A percentile compares a stretch with the other conserved stretches of the same genome.
Evolutionary conservation across 37 sponge, comb jelly and placozoan species (phyloP).

Genomic region (Tethya wilhelma): DNA sequence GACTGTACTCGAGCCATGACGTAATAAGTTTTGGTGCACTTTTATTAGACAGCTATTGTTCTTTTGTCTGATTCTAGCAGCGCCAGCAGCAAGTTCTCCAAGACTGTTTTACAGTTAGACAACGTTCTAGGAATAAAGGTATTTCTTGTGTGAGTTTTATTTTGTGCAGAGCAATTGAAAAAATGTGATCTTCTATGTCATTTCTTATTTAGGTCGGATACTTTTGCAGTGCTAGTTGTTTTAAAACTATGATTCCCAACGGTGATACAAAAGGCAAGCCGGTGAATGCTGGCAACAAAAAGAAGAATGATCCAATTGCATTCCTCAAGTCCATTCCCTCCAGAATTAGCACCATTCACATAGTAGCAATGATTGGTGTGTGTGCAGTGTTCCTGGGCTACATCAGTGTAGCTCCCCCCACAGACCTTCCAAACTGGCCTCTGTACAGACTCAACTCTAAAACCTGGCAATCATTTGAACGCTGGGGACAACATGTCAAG

Average conservation of each 20-base stretch:
- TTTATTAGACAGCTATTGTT: constrained; percentile 26
- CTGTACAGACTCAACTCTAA: constrained; percentile 69
- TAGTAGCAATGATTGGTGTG: constrained; percentile 36
- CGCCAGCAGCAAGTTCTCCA: background rate
- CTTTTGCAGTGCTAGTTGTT: background rate
- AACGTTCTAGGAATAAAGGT: background rate
- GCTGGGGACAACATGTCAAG: constrained; percentile 68
- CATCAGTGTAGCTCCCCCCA: constrained; percentile 80
- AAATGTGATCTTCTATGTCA: no score
- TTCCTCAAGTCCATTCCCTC: constrained; percentile 25
- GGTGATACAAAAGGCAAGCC: background rate
- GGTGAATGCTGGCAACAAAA: background rate
- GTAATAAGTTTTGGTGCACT: constrained; percentile 30
- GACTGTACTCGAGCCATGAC: background rate
- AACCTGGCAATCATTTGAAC: constrained; percentile 79
- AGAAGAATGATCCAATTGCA: background rate
- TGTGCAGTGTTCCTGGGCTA: constrained; percentile 72
- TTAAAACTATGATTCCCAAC: constrained; percentile 27
- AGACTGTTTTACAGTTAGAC: background rate
- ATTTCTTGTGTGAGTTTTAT: no score
- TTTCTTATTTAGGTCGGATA: no score
- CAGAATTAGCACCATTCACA: constrained; percentile 28
- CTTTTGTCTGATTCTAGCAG: constrained; percentile 8
- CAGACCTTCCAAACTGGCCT: constrained; percentile 88
- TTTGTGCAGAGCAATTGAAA: no score